Evolutionary conservation across 2,797 vertebrate genomes (phyloP).

Genomic region (Molossus alvarezi): DNA sequence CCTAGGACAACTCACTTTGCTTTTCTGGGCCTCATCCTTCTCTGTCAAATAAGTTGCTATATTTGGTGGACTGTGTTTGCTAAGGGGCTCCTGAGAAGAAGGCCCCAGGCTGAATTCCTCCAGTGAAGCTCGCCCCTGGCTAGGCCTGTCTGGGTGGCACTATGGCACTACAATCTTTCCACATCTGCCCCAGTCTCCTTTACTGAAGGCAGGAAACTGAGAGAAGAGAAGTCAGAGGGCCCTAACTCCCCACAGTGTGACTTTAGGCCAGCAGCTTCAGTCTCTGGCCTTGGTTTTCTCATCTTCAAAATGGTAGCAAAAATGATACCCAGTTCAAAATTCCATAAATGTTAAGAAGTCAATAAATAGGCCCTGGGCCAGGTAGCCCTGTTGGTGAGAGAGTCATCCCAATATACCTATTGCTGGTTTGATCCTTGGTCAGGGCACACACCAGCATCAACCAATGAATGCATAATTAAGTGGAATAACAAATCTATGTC

Average conservation of each 20-base stretch:
- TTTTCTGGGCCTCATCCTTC: slow-evolving; percentile 32
- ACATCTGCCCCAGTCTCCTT: not conserved
- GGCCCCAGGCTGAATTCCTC: not conserved
- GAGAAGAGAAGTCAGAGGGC: slow-evolving; percentile 7
- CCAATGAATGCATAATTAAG: not conserved
- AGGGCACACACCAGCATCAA: not conserved
- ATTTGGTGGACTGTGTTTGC: not conserved
- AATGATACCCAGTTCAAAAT: not conserved
- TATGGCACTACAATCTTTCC: not conserved
- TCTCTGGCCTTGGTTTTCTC: slow-evolving; percentile 41
- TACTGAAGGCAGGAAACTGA: not conserved
- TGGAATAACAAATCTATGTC: not conserved
- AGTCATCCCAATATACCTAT: not conserved
- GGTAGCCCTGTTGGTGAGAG: not conserved
- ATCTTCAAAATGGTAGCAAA: not conserved
- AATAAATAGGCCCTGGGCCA: not conserved
- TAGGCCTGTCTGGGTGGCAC: not conserved
- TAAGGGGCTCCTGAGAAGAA: not conserved
- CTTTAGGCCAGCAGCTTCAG: not conserved
- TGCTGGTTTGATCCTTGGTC: not conserved
- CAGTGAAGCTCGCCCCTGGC: not conserved
- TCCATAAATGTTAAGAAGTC: not conserved
- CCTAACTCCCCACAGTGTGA: not conserved
- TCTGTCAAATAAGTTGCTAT: not conserved
- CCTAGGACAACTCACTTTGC: slow-evolving; percentile 40